A percentile compares a stretch with the other conserved stretches of the same genome.
Conservation (phyloP, 1,140 invertebrate genomes). For the Mizuhopecten yessoensis region DNA sequence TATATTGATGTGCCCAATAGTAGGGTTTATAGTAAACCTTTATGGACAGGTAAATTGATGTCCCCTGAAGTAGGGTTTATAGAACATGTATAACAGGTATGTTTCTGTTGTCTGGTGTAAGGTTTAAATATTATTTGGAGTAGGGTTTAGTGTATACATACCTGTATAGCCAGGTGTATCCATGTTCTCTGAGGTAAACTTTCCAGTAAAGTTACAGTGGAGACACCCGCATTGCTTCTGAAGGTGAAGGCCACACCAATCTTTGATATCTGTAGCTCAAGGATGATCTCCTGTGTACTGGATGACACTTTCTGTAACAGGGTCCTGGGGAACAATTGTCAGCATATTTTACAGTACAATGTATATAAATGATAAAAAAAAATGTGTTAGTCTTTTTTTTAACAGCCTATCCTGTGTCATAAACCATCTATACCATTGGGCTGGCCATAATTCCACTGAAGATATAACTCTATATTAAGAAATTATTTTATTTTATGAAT, state of each 20-base stretch:
- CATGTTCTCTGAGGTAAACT: conserved; percentile 72
- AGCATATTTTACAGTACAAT: no score
- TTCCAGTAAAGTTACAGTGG: conserved; percentile 67
- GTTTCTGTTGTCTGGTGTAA: conserved; percentile 68
- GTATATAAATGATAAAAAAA: no score
- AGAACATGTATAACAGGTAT: neutral
- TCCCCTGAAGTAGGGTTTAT: conserved; percentile 68
- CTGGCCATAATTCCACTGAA: no score
- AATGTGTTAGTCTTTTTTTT: no score
- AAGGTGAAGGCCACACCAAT: conserved; percentile 67
- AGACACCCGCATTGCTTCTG: conserved; percentile 55
- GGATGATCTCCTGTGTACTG: conserved; percentile 64
- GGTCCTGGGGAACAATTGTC: conserved; percentile 57
- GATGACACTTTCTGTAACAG: conserved; percentile 68
- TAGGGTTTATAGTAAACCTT: no score
- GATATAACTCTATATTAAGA: no score
- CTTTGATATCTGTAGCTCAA: conserved; percentile 65
- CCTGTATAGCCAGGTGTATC: conserved; percentile 78
- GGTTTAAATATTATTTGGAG: conserved; percentile 52
- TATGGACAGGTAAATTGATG: conserved; percentile 65
- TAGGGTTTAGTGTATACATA: conserved; percentile 49
- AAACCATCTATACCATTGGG: no score
- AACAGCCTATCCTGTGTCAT: no score
- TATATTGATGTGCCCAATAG: no score
- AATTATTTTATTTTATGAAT: no score